Base-by-base conservation (phyloP, 2,113 vertebrate genomes). In the Campylomormyrus tamandua region DNA sequence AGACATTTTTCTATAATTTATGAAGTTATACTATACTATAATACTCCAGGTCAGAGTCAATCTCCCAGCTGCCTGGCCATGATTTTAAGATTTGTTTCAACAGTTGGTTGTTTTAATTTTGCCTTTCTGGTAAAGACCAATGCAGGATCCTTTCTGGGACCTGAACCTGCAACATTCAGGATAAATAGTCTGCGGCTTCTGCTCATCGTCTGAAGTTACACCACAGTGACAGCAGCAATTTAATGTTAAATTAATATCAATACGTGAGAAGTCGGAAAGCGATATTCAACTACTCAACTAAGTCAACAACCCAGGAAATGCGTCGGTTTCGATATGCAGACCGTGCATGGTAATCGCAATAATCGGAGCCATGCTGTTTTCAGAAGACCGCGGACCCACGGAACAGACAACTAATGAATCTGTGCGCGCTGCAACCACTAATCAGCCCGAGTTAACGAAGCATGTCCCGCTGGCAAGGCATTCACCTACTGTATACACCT, bases 381-480 rank as follows among this genome's bases (percentile, higher is more conserved):
- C 85, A 90, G 91, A 91, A 91, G 11, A 39, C 85, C 83, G 21
- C 74, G 46, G 91, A 90, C 80, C 13, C 46, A 56, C 49, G 58
- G 87, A 66, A 50, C 24, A 90, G 86, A 17, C 11, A n/a, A 90
- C 84, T 89, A 50, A 88, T 58, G 87, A 88, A 46, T 74, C 77
- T 58, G 48, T 83, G 48, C 19, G 66, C 88, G 87, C 11, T 45
- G 39, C n/a, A 21, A n/a, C 83, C 84, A 48, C 86, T 84, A 89
- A 91, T 66, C 52, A 85, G 58, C 87, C 83, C 19, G 87, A 84
- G 87, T 92, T 94, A 93, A 94, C 93, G 93, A 94, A 92, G 90
- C 92, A n/a, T 90, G 90, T 89, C 90, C 74, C 48, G 52, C 89
- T 89, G 52, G 87, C 90, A 90, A 92, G 92, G 62, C 86, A 90